Evolutionary conservation across 2,797 vertebrate species (phyloP), one percentile per base, ranked within the genome.

Genomic region (Mormyrus proboscirostris): DNA sequence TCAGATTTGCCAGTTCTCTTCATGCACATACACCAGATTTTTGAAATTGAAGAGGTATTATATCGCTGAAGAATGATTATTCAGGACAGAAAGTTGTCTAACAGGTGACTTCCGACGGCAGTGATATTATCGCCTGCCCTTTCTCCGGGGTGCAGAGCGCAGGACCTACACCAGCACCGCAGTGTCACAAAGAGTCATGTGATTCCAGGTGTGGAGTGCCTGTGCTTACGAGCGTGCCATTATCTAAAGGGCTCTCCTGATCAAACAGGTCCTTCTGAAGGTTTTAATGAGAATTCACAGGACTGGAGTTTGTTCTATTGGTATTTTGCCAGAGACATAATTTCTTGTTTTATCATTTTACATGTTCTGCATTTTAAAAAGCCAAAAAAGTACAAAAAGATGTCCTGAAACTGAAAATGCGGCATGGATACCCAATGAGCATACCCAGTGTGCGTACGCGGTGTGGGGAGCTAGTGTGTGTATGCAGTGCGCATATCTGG

Each of bases 41-140:
- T 41, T 87, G 6, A 87, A 82, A 62, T n/a, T 38, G 29, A 82
- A 83, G 10, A 65, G 44, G 14, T n/a, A 25, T 59, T 55, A 65
- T 59, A n/a, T 7, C 25, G 25, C 86, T 69, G 85, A 88, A 87
- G 55, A 44, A 5, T 87, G 53, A 62, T 87, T 62, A 87, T 33
- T 62, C 33, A 47, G 49, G 19, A 65, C 22, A 47, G 57, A n/a
- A 73, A 22, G 47, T 73, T 33, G 47, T 14, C 79, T 41, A 44
- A 86, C 89, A 89, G 83, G 89, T 86, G 89, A 16, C 84, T 22
- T 12, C 59, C 55, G 16, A 33, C 49, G 0, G 57, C 59, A 50
- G 19, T 69, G 59, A 25, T 47, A 69, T 82, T 59, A 69, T 65
- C 33, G 25, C n/a, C 44, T 47, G 22, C 12, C 25, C 51, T 6